phyloP scores from a whole-genome alignment of 2,113 vertebrate genomes.

The Neotragus pygmaeus region DNA sequence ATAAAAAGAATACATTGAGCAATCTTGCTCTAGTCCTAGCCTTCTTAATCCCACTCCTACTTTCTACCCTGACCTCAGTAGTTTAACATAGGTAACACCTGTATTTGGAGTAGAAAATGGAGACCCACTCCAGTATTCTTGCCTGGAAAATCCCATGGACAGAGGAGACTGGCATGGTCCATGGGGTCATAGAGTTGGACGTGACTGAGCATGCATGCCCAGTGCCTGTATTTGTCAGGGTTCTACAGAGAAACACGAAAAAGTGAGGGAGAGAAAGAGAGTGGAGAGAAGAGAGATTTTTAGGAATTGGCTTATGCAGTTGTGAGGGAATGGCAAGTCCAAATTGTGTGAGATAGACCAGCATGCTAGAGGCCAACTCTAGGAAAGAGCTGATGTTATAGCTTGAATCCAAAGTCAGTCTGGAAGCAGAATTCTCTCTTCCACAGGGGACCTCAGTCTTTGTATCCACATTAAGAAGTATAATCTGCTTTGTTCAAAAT shows the following conservation, averaged over 20 bases:
- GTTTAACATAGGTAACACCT: background rate
- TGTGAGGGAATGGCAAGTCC: background rate
- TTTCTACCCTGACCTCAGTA: background rate
- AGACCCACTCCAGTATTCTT: background rate
- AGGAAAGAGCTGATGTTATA: background rate
- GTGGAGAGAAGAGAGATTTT: background rate
- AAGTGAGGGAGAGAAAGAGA: background rate
- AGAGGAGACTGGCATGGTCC: background rate
- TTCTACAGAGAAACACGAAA: background rate
- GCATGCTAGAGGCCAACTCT: background rate
- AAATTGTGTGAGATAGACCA: background rate
- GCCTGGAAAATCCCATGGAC: background rate
- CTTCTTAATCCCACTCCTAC: background rate
- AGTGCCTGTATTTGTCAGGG: background rate
- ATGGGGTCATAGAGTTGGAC: background rate
- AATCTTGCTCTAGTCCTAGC: background rate
- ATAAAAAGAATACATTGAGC: background rate
- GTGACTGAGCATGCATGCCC: background rate
- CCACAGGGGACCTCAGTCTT: background rate
- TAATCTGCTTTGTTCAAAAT: background rate
- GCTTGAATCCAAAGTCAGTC: background rate
- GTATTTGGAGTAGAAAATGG: background rate
- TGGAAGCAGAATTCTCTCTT: background rate
- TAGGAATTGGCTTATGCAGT: background rate
- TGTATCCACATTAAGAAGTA: background rate